phyloP scores from a whole-genome alignment of 2,888 invertebrate genomes.

The Slavum lentiscoides region DNA sequence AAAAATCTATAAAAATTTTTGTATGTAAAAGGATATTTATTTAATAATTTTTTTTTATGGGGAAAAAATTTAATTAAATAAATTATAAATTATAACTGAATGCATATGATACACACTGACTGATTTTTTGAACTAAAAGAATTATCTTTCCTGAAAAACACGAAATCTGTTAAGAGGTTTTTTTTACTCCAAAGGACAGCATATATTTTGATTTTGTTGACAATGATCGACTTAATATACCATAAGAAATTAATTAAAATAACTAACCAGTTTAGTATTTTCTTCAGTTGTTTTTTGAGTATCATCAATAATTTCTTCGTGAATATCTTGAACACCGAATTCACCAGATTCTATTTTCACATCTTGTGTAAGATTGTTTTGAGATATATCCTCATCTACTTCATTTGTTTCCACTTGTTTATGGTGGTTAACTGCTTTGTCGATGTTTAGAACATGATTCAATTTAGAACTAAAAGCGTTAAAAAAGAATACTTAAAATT shows the following conservation, averaged over 20 bases:
- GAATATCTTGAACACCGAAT: slow-evolving; percentile 46
- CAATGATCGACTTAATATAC: no score
- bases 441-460: slow-evolving; percentile 46
- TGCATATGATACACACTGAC: no score
- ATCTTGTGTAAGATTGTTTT: slow-evolving; percentile 49
- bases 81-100: no score
- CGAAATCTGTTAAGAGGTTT: no score
- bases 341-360: slow-evolving; percentile 49
- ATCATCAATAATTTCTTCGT: slow-evolving; percentile 51
- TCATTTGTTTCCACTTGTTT: slow-evolving; percentile 40
- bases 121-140: no score
- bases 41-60: no score
- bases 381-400: slow-evolving; percentile 47
- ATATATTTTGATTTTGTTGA: no score
- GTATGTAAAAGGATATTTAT: no score
- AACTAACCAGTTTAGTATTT: slow-evolving; percentile 31
- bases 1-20: no score
- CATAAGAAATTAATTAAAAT: background rate
- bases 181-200: no score
- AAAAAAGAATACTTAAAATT: background rate
- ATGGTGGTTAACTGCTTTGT: slow-evolving; percentile 40
- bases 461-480: slow-evolving; percentile 25
- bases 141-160: no score
- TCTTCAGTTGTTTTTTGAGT: slow-evolving; percentile 29
- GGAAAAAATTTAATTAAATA: no score